Base-by-base conservation (phyloP, 1,140 invertebrate genomes). In the Bombus soroeensis region DNA sequence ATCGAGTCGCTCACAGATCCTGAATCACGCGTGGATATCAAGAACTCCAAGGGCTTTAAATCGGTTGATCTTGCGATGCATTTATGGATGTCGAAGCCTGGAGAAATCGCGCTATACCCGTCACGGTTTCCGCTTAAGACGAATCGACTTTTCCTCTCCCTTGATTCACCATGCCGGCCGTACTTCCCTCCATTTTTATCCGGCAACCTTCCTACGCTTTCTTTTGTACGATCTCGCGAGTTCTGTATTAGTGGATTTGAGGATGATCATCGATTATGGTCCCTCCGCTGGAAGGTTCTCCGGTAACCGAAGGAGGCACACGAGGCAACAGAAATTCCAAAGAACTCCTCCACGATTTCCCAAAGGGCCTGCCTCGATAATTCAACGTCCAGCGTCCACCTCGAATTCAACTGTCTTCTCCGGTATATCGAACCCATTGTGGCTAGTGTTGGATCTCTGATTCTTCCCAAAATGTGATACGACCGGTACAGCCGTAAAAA, bases 311-410 rank as follows among this genome's bases (percentile, higher is more conserved):
- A 66, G 62, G 62, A 85, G 76, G 47, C 47, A 64, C 70, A 70
- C 75, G 41, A 70, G 72, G 80, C 77, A 89, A 88, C 87, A 85
- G 82, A 68, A 88, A 78, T 75, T 85, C 83, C 88, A 32, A 47
- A 70, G 87, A 91, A 90, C 83, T 90, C 87, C 83, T 62, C 72
- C 72, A 64, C 91, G 87, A 92, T 92, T 92, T 92, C 90, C 88
- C 89, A 86, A 78, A 89, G 86, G 88, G 62, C 76, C 88, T 41
- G 70, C 84, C 71, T 84, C 83, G 86, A 91, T 91, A 90, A 91
- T 89, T 90, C 90, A 87, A 91, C 82, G 91, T 88, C 79, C 78
- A 32, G 53, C 77, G 22, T 59, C 57, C 57, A 59, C 59, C 12
- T 73, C 66, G 82, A 81, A 88, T 88, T 88, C 87, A 88, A 66